These are phyloP conservation scores for Nomada ferruginata DNA, from an alignment of 2,888 invertebrate species.

Conservation along the genomic window DNA sequence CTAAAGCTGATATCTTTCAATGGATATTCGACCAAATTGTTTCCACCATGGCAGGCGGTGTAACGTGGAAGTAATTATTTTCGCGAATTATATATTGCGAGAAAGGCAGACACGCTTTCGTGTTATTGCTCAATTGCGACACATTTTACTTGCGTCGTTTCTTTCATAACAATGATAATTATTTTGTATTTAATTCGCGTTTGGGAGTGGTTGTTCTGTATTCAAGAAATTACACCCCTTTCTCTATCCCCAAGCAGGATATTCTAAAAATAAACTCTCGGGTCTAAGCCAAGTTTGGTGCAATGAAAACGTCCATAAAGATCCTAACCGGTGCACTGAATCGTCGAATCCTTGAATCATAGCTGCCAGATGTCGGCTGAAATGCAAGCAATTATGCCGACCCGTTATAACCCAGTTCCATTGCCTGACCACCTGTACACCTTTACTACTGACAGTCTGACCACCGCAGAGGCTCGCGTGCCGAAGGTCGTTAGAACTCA, in stretches of 20 bases:
- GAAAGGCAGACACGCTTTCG: too few relatives aligned
- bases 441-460: constrained; percentile 53
- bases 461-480: constrained; percentile 68
- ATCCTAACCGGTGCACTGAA: constrained; percentile 4
- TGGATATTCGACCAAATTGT: not conserved
- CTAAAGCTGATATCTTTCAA: not conserved
- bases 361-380: constrained; percentile 40
- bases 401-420: constrained; percentile 52
- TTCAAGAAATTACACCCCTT: not conserved
- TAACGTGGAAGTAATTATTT: too few relatives aligned
- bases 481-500: constrained; percentile 54
- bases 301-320: not conserved
- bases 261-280: not conserved
- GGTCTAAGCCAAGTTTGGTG: not conserved
- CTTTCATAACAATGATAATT: too few relatives aligned
- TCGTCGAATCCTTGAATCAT: constrained; percentile 23
- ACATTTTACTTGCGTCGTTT: too few relatives aligned
- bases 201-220: too few relatives aligned
- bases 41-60: too few relatives aligned
- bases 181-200: too few relatives aligned
- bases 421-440: constrained; percentile 62
- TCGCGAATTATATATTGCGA: too few relatives aligned
- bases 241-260: too few relatives aligned
- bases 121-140: too few relatives aligned
- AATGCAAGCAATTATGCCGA: constrained; percentile 33